A percentile compares a stretch with the other conserved stretches of the same genome.
Evolutionary conservation across 2,797 vertebrate species (phyloP).

Genomic region (Pantherophis alleghaniensis): DNA sequence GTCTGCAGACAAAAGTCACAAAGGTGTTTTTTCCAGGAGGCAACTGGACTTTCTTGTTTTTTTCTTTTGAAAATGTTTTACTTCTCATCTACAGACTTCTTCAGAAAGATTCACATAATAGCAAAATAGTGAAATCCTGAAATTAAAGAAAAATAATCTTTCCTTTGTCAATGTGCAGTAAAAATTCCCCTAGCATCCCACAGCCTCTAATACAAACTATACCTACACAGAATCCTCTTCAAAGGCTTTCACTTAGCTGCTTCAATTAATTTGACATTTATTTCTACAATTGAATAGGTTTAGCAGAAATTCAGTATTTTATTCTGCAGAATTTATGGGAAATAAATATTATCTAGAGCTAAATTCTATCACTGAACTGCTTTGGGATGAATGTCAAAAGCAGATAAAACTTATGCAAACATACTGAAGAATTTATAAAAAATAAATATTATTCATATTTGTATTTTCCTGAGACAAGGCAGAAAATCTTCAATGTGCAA

Average conservation of each 20-base stretch:
- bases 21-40: no score
- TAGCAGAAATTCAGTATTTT: neutral
- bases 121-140: neutral
- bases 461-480: neutral
- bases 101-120: neutral
- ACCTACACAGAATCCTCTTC: neutral
- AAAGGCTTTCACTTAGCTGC: neutral
- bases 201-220: neutral
- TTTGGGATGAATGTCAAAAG: neutral
- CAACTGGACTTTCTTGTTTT: no score
- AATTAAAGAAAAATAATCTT: no score
- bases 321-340: neutral
- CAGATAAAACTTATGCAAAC: neutral
- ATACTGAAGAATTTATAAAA: neutral
- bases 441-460: neutral
- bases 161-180: no score
- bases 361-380: neutral
- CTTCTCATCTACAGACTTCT: neutral
- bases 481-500: neutral
- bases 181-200: no score
- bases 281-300: neutral
- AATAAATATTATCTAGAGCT: neutral
- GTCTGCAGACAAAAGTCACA: no score
- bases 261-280: neutral
- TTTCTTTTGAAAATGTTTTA: no score